A percentile compares a stretch with the other conserved stretches of the same genome.
Evolutionary conservation across 2,888 invertebrate genomes (phyloP).

Genomic region (Melanostoma scalare): DNA sequence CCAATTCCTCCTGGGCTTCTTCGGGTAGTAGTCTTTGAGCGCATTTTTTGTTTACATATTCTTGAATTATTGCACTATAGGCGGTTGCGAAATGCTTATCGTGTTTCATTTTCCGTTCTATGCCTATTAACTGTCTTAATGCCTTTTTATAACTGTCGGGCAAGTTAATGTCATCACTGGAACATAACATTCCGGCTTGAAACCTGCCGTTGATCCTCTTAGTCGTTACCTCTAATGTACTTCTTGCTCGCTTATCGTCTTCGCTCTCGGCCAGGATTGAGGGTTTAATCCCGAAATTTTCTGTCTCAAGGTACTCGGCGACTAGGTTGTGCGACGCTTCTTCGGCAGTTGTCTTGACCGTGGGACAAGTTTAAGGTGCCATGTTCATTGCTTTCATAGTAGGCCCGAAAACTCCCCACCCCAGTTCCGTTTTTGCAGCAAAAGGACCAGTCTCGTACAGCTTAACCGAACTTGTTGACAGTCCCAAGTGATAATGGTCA

Average conservation of each 20-base stretch:
- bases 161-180: slow-evolving; percentile 3
- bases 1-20: no score
- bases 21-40: no score
- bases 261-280: not conserved
- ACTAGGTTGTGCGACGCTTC: slow-evolving; percentile 16
- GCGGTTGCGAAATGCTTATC: no score
- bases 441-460: slow-evolving; percentile 1
- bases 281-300: slow-evolving; percentile 31
- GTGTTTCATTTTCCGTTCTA: no score
- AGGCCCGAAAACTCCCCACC: slow-evolving; percentile 42
- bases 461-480: slow-evolving; percentile 6
- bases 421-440: slow-evolving; percentile 39
- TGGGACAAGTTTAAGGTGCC: slow-evolving; percentile 1
- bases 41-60: no score
- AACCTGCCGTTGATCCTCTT: not conserved
- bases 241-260: slow-evolving; percentile 14
- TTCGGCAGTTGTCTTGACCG: not conserved
- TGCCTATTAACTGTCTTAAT: no score
- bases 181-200: slow-evolving; percentile 27
- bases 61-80: no score
- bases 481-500: slow-evolving; percentile 52
- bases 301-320: slow-evolving; percentile 29
- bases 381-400: not conserved
- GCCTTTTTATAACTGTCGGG: slow-evolving; percentile 55
- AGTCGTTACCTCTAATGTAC: slow-evolving; percentile 20